Conservation (phyloP, 1,140 invertebrate genomes). For the Solenopsis invicta region DNA sequence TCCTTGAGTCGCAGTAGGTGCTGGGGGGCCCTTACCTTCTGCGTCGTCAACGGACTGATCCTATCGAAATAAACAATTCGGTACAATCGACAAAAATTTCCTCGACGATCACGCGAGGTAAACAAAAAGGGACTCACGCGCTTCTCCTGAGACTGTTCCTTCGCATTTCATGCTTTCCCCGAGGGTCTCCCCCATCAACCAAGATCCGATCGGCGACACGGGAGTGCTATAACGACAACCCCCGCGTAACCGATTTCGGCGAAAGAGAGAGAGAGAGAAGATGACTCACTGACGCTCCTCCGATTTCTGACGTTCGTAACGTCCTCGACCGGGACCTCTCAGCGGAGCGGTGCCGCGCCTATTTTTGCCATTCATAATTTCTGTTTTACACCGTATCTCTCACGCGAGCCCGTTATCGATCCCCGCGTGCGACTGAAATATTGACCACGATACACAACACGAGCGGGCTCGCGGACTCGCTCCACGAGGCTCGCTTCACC, state of each 20-base stretch:
- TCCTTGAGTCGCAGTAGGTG: constrained; percentile 35
- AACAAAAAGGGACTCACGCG: constrained; percentile 57
- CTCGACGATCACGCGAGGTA: neutral
- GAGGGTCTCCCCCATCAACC: constrained; percentile 37
- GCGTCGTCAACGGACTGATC: constrained; percentile 33
- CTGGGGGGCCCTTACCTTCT: constrained; percentile 57
- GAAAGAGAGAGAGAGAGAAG: neutral
- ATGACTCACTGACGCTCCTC: neutral
- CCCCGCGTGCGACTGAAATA: constrained; percentile 4
- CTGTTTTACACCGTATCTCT: constrained; percentile 10
- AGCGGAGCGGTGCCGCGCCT: neutral
- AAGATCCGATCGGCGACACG: neutral
- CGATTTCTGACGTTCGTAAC: neutral
- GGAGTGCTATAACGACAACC: neutral
- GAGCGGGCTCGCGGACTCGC: neutral
- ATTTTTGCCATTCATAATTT: constrained; percentile 31
- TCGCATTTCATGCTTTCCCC: constrained; percentile 74
- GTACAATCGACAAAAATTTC: neutral
- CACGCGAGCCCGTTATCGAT: constrained; percentile 35
- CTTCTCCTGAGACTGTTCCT: constrained; percentile 65
- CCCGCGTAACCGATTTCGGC: neutral
- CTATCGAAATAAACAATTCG: constrained; percentile 24
- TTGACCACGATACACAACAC: constrained; percentile 10
- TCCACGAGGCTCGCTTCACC: neutral
- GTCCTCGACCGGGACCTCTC: neutral